Percentiles rank a stretch among this genome's conserved stretches.
phyloP scores from a whole-genome alignment of 2,113 vertebrate genomes.

The Mobula birostris region DNA sequence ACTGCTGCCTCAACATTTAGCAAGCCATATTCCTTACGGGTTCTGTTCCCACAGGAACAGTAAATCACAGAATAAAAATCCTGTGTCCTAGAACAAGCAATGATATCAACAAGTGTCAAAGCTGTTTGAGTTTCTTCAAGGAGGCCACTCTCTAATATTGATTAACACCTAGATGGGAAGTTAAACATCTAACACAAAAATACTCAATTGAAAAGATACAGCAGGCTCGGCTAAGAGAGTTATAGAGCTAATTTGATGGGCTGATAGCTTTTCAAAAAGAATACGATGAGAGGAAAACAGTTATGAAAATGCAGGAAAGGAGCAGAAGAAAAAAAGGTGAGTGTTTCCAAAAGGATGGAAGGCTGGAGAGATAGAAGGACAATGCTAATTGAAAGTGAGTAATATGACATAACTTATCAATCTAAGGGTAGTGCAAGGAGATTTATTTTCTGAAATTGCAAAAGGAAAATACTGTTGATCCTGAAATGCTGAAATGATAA shows the following conservation, averaged over 20 bases:
- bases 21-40: background rate
- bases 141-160: background rate
- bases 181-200: background rate
- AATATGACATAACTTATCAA: too few relatives aligned
- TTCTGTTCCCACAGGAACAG: background rate
- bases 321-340: background rate
- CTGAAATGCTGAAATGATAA: too few relatives aligned
- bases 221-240: too few relatives aligned
- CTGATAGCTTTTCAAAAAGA: too few relatives aligned
- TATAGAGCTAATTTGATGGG: too few relatives aligned
- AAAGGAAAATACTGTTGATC: too few relatives aligned
- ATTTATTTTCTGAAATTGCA: too few relatives aligned
- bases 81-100: background rate
- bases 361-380: background rate
- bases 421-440: too few relatives aligned
- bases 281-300: background rate
- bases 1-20: background rate
- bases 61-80: background rate
- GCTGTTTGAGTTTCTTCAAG: background rate
- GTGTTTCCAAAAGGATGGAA: too few relatives aligned
- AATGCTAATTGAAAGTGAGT: background rate
- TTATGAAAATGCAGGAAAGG: background rate
- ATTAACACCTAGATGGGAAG: background rate
- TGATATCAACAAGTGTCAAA: background rate
- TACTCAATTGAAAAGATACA: too few relatives aligned